These are phyloP conservation scores for Trilocha varians DNA, from an alignment of 2,888 invertebrate genomes.

Conservation along the genomic window DNA sequence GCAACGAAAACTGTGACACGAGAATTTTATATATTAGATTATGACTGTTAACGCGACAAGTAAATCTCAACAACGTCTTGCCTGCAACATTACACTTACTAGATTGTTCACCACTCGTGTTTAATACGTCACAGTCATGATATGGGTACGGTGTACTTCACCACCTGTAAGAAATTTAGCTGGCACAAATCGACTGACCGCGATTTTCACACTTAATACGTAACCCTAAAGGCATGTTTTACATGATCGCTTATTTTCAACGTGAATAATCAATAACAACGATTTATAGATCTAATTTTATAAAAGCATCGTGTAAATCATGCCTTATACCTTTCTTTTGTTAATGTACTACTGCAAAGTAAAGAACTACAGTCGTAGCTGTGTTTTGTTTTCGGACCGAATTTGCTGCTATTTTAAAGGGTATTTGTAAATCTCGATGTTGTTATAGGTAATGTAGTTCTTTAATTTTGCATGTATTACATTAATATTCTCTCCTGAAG, in stretches of 20 bases:
- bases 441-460: not conserved
- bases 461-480: not conserved
- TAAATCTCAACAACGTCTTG: too few species aligned
- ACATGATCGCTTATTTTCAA: not conserved
- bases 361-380: too few species aligned
- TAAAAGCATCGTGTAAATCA: not conserved
- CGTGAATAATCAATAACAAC: not conserved
- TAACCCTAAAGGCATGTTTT: not conserved
- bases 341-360: not conserved
- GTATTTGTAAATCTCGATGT: not conserved
- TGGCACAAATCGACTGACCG: constrained; percentile 14
- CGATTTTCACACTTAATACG: constrained; percentile 4
- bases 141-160: too few species aligned
- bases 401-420: not conserved
- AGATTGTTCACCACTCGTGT: too few species aligned
- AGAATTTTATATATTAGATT: too few species aligned
- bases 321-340: not conserved
- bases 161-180: constrained; percentile 19
- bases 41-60: too few species aligned
- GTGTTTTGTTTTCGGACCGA: not conserved
- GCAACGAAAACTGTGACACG: too few species aligned
- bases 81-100: too few species aligned
- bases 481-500: not conserved
- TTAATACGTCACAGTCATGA: too few species aligned
- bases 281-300: not conserved